Evolutionary conservation across 2,797 vertebrate species (phyloP), one percentile per base, ranked within the genome.

Genomic region (Streptopelia turtur): DNA sequence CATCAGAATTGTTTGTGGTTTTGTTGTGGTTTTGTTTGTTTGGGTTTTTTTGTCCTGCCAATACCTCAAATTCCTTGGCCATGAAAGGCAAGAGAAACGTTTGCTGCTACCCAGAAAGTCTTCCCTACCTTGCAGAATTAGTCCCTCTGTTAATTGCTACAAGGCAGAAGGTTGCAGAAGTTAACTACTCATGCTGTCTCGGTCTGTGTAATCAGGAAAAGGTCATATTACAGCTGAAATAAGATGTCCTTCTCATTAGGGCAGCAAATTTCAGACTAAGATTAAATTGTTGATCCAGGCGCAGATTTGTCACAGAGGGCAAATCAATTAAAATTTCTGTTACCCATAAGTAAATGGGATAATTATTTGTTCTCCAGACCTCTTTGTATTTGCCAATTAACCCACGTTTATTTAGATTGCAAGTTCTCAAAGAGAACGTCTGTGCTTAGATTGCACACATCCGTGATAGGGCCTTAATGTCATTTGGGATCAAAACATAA

Each of bases 251-350:
- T 77, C 89, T 96, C 83, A 68, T 93, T 92, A 94, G 91, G 72
- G 45, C 52, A 87, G 66, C 82, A 77, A 74, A 93, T 84, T 96
- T 95, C 85, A 94, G 77, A 55, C 63, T 82, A 77, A 93, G 85
- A 96, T 96, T 94, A 69, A 91, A 90, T 91, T 94, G 87, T 94
- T 96, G 87, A 93, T 91, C 68, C 66, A 94, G 80, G 35, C 71
- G 70, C 33, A 87, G 63, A 57, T 87, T 87, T 94, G 63, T 90
- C 87, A 91, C 33, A 52, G 63, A 81, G 89, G 77, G 77, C 87
- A 96, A 94, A 95, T 94, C 87, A 93, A 93, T 95, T 97, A 95
- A 90, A 90, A 90, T 91, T 96, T 86, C 59, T 94, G 80, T 72
- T 92, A 52, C 61, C 63, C 70, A 63, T 64, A 43, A 65, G 74